These are phyloP conservation scores for Macaca fascicularis DNA, from an alignment of 2,113 vertebrate species.

Conservation along the genomic window T2T-MFA8v1.1 NC_088375.1:148662501-148663000, in stretches of 20 bases:
- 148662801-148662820: not conserved
- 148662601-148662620: not conserved
- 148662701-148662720: not conserved
- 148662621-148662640: not conserved
- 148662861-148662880: not conserved
- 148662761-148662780: not conserved
- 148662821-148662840: not conserved
- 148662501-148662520: not conserved
- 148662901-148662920: not conserved
- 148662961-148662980: not conserved
- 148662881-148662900: not conserved
- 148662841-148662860: not conserved
- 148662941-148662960: not conserved
- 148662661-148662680: not conserved
- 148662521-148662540: not conserved
- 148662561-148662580: not conserved
- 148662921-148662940: not conserved
- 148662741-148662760: not conserved
- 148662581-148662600: not conserved
- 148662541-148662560: not conserved
- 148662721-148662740: not conserved
- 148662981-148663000: not conserved
- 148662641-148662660: not conserved
- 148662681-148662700: not conserved
- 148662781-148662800: not conserved